Base-by-base conservation (phyloP, 1,140 invertebrate species). In the Dolichoris vasculosae region DNA sequence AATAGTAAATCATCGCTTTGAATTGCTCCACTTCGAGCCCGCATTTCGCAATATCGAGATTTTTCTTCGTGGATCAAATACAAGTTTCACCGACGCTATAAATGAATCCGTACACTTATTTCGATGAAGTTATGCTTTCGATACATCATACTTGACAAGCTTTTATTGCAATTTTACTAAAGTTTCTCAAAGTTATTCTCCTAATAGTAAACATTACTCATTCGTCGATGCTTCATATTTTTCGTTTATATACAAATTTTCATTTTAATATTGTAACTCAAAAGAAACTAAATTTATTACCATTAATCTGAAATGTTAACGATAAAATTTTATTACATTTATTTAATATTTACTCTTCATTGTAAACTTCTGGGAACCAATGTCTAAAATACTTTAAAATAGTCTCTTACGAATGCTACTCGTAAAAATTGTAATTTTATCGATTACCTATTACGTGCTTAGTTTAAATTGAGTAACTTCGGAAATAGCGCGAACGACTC, bases 381-480 rank as follows among this genome's bases (percentile, higher is more conserved):
- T 35, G 2, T n/a, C 2, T 26, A 59, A 59, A 20, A 30, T n/a
- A 30, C n/a, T 30, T 67, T 67, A 32, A 8, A 32, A 35, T 35
- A 30, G 30, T 32, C 30, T 32, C 15, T 32, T 32, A 30, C 8
- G 6, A 67, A 35, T 11, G 32, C 15, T 32, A 13, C 20, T 69
- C 67, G 17, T 67, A 67, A 69, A 38, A 38, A 69, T 69, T 69
- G 67, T 38, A 69, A 69, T 69, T 69, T 40, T 69, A 67, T 35
- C 64, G 30, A 67, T 59, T 59, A 59, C 23, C 17, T 11, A 59
- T n/a, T n/a, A n/a, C n/a, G n/a, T n/a, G n/a, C n/a, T n/a, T 17
- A 59, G 17, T 59, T 59, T 11, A 23, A 59, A 17, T 59, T 3
- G 55, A 4, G 23, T 4, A 59, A 59, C 17, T 59, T 17, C 17